Conservation (phyloP, 2,797 vertebrate genomes). For the Petrocephalus schoutedeni region DNA sequence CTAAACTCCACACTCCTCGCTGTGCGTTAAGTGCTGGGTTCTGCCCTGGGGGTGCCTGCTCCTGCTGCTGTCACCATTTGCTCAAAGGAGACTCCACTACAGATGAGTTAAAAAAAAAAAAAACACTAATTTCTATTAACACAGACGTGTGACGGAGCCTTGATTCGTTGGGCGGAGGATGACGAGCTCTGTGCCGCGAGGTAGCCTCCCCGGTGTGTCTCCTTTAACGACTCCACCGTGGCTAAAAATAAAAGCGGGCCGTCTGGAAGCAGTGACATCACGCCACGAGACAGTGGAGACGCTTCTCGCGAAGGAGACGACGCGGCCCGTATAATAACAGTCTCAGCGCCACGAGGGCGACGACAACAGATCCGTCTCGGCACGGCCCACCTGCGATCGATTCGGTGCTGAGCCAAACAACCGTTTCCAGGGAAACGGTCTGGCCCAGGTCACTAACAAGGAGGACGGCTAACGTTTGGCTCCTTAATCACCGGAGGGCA, state of each 20-base stretch:
- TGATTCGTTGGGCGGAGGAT: not conserved
- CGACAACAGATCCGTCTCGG: not conserved
- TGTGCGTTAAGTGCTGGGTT: not conserved
- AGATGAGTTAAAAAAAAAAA: not conserved
- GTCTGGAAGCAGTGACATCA: not conserved
- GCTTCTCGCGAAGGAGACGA: not conserved
- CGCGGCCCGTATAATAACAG: not conserved
- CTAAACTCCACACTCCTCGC: not conserved
- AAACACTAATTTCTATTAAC: not conserved
- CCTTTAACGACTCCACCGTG: not conserved
- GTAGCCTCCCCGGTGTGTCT: not conserved
- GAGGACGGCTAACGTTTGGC: not conserved
- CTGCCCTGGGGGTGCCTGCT: not conserved
- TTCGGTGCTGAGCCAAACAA: not conserved
- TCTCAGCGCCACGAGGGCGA: not conserved
- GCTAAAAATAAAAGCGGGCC: conserved; percentile 6
- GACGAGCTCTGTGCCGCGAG: not conserved
- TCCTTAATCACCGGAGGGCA: not conserved
- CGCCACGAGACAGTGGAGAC: not conserved
- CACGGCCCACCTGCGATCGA: conserved; percentile 1
- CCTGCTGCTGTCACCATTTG: not conserved
- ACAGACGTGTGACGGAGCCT: not conserved
- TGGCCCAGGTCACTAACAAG: conserved; percentile 10
- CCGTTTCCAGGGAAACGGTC: conserved; percentile 5
- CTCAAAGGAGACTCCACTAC: not conserved